A percentile compares a stretch with the other conserved stretches of the same genome.
These are phyloP conservation scores for Wiebesia pumilae DNA, from an alignment of 1,140 invertebrate species.

Conservation along the genomic window DNA sequence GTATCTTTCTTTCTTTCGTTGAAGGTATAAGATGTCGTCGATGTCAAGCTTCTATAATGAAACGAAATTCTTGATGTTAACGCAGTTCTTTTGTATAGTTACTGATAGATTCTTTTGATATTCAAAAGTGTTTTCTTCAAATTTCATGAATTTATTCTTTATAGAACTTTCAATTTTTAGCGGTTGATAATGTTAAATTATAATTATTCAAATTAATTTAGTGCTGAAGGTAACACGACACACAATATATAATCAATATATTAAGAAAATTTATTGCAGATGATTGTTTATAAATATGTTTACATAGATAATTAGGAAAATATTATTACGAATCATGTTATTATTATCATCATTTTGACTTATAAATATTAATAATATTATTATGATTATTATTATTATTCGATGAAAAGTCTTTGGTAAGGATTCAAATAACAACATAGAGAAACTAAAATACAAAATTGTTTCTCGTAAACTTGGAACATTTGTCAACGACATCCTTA, in stretches of 20 bases:
- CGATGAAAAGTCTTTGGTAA: too few species aligned
- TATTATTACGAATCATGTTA: too few species aligned
- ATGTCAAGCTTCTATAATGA: neutral
- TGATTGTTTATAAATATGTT: too few species aligned
- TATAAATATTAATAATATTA: too few species aligned
- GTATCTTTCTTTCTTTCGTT: neutral
- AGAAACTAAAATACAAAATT: neutral
- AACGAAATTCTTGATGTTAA: neutral
- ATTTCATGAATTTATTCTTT: neutral
- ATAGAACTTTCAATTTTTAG: neutral
- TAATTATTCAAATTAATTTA: too few species aligned
- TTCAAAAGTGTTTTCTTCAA: neutral
- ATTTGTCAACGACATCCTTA: neutral
- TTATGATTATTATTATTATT: too few species aligned
- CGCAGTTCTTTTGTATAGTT: neutral
- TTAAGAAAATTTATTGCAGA: too few species aligned
- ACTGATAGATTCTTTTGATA: neutral
- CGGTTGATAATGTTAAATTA: neutral
- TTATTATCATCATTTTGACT: too few species aligned
- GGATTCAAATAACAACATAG: too few species aligned
- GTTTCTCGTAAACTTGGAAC: neutral
- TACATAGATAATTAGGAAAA: too few species aligned
- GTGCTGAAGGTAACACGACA: too few species aligned
- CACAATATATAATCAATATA: too few species aligned
- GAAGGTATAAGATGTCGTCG: neutral